Evolutionary conservation across 2,888 invertebrate species (phyloP), one percentile per base, ranked within the genome.

Genomic region (Habrosyne pyritoides): DNA sequence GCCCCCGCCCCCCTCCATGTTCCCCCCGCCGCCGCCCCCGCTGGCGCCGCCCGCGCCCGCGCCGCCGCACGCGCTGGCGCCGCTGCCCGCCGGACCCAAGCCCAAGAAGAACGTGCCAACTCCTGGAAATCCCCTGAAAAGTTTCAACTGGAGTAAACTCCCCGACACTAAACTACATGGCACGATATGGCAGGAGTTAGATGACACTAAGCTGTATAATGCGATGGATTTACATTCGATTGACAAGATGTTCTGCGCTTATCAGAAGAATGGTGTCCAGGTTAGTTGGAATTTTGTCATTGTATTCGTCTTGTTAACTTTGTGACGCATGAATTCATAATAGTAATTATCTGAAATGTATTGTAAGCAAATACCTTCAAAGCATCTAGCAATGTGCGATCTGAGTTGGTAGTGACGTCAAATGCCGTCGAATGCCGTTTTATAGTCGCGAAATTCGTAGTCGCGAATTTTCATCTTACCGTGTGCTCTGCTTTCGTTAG

Each of bases 111-210:
- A 98, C 86, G 97, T 98, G 57, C 99, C 99, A 10, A 97, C 97
- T 71, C 97, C 99, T 0, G 95, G 97, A 5, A 97, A 97, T 85
- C 98, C 98, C 0, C 90, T 99, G 54, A 99, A 99, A 86, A 98
- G 98, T 54, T 98, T 99, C 93, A 99, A 99, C 91, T 99, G 99
- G 99, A 97, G 97, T 53, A 99, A 98, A 83, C 93, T 99, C 59
- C 98, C 98, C 0, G 98, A 98, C 70, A 94, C 96, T 46, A 98
- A 98, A 81, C 93, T 99, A 1, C 95, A 96, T 67, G 99, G 98
- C 10, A 99, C 99, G 0, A 96, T 99, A 61, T 99, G 99, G 99
- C 97, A 96, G 67, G 98, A 98, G 77, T 82, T 99, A 53, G 98
- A 99, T 72, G 99, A 99, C 75, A 95, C 96, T 0, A 98, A 98